A percentile compares a stretch with the other conserved stretches of the same genome.
phyloP scores from a whole-genome alignment of 2,113 vertebrate genomes.

The Turnix velox region DNA sequence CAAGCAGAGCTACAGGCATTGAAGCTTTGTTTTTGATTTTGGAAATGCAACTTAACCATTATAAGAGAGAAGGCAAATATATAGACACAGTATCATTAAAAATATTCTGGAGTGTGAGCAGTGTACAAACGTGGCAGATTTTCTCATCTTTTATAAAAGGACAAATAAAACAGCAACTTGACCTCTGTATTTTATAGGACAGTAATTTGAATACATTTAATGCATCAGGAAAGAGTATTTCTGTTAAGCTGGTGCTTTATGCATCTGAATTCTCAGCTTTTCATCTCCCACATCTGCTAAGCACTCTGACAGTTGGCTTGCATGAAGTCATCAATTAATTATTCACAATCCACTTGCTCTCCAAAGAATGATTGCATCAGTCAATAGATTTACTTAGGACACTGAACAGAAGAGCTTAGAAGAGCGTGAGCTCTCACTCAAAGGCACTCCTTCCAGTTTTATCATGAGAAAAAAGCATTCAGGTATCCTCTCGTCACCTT shows the following conservation, averaged over 20 bases:
- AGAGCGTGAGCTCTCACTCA: not conserved
- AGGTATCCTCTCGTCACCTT: not conserved
- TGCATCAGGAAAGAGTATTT: not conserved
- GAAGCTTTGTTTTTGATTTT: not conserved
- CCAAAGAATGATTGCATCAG: not conserved
- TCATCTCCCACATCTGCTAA: constrained; percentile 4
- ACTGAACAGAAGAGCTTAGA: not conserved
- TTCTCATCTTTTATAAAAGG: not conserved
- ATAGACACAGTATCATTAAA: not conserved
- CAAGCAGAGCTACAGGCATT: not conserved
- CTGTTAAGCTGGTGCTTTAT: not conserved
- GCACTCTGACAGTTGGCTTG: constrained; percentile 3
- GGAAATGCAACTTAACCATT: not conserved
- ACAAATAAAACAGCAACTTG: not conserved
- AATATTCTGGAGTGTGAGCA: not conserved
- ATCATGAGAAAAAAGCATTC: not conserved
- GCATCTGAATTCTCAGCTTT: not conserved
- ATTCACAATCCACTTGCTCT: not conserved
- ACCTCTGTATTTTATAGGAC: not conserved
- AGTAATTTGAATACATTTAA: not conserved
- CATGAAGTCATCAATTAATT: not conserved
- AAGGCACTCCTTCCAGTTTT: not conserved
- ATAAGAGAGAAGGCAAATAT: not conserved
- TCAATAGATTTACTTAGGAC: not conserved
- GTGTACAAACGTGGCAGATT: not conserved